phyloP scores from a whole-genome alignment of 64 coral and sea anemone genomes.

The Orbicella faveolata region DNA sequence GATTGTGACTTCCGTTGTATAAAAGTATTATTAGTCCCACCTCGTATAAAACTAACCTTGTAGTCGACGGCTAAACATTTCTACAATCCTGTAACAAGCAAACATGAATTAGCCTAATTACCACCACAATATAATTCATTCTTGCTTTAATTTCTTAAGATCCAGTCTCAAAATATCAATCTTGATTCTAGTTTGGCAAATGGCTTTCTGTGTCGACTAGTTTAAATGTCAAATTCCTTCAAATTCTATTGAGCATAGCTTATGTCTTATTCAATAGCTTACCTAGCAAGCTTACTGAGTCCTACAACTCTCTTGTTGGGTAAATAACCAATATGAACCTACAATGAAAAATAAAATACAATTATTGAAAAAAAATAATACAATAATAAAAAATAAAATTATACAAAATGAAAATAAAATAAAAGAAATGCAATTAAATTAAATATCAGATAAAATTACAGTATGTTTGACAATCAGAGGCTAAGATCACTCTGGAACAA shows the following conservation, averaged over 20 bases:
- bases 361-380: neutral
- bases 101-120: neutral
- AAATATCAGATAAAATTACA: too few relatives aligned
- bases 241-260: neutral
- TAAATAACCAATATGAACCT: constrained; percentile 96
- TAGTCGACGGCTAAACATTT: constrained; percentile 91
- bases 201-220: too few relatives aligned
- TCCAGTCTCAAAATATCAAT: neutral
- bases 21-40: neutral
- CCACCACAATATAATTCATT: too few relatives aligned
- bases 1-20: too few relatives aligned
- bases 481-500: too few relatives aligned
- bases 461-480: too few relatives aligned
- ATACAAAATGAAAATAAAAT: too few relatives aligned
- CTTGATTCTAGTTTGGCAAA: neutral
- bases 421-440: too few relatives aligned
- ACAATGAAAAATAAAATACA: constrained; percentile 7
- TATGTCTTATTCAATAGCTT: neutral
- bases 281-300: constrained; percentile 95
- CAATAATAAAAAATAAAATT: too few relatives aligned
- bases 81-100: constrained; percentile 78
- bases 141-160: too few relatives aligned
- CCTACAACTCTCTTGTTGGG: constrained; percentile 93
- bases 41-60: constrained; percentile 64
- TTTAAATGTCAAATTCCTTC: neutral